phyloP scores from a whole-genome alignment of 2,113 vertebrate genomes.

The Solenodon paradoxus region DNA sequence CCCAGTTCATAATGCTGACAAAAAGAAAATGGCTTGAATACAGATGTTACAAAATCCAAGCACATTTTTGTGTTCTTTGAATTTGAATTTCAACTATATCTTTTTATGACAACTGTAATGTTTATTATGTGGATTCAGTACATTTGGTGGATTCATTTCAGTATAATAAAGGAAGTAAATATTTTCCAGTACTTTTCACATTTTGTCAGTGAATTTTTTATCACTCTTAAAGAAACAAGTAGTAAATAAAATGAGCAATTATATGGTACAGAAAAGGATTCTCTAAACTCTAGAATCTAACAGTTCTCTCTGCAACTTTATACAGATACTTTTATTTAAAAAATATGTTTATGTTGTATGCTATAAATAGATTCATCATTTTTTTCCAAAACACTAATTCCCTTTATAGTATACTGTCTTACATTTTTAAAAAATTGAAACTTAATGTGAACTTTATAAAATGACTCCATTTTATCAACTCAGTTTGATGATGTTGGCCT shows the following conservation, averaged over 20 bases:
- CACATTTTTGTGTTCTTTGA: background rate
- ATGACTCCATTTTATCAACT: background rate
- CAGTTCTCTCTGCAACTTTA: background rate
- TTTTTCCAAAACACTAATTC: background rate
- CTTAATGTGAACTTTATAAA: background rate
- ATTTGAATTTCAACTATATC: background rate
- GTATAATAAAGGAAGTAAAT: too few species aligned
- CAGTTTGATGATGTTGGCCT: background rate
- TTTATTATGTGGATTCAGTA: background rate
- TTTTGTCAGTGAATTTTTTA: background rate
- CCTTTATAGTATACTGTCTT: background rate
- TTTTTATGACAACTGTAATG: background rate
- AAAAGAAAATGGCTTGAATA: background rate
- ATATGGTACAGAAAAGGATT: background rate
- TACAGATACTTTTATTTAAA: background rate
- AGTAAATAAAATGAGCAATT: background rate
- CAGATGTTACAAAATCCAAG: background rate
- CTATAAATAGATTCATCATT: background rate
- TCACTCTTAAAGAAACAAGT: background rate
- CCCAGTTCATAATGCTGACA: background rate
- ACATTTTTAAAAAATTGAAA: background rate
- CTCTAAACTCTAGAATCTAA: background rate
- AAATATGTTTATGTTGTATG: background rate
- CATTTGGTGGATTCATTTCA: too few species aligned
- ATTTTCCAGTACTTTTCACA: background rate